Evolutionary conservation across 2,888 invertebrate species (phyloP), one percentile per base, ranked within the genome.

Genomic region (Fragum sueziense): DNA sequence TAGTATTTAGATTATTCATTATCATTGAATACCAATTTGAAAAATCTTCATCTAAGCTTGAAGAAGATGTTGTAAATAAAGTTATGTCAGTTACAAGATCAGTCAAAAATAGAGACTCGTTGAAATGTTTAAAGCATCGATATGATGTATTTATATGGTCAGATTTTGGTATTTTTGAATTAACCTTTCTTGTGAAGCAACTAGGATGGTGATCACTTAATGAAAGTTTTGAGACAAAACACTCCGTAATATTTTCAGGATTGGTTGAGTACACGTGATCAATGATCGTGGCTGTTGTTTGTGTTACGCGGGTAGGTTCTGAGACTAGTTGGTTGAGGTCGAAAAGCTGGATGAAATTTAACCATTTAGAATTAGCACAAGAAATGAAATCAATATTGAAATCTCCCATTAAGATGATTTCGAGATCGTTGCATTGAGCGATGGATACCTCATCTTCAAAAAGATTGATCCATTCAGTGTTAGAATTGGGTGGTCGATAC

Each of bases 351-450:
- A 71, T 71, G 3, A 71, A 20, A 20, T 31, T 34, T 14, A 59
- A 27, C 61, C 70, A 70, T 57, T 70, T 70, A 3, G 6, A 6
- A 70, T 70, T 70, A 4, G 70, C n/a, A 34, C 59, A 37, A 22
- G 22, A 3, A 4, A 25, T 17, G 11, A 27, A 2, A 29, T 71
- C 61, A 22, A 70, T 70, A 29, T 70, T 70, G 34, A 70, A 34
- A 29, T 57, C 70, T 7, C 57, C 57, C 70, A 70, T 71, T 2
- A 71, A 37, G 29, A 59, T 14, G 17, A 41, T n/a, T 41, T 71
- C 71, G n/a, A 59, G 22, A 20, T 34, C 41, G 22, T 37, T 71
- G 2, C 37, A 25, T 22, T 59, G n/a, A 11, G 71, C 71, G 11
- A 29, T 9, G 7, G 59, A 22, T 25, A 71, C 6, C 31, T 71